These are phyloP conservation scores for Actinostola sp. DNA, from an alignment of 92 coral and sea anemone species.

Conservation along the genomic window DNA sequence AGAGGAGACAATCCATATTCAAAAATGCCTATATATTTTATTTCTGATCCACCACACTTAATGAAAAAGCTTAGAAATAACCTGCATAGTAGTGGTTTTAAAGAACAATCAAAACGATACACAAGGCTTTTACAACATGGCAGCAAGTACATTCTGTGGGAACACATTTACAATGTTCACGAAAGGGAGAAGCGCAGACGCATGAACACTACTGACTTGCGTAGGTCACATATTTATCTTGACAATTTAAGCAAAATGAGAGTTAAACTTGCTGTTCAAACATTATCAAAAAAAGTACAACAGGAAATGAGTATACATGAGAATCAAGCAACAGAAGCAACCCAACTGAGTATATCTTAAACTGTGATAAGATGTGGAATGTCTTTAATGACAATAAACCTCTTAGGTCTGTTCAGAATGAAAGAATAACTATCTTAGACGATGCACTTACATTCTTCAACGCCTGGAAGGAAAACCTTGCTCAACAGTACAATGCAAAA, in stretches of 20 bases:
- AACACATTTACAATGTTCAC: conserved; percentile 46
- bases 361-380: conserved; percentile 46
- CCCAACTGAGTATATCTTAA: conserved; percentile 41
- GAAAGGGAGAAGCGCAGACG: conserved; percentile 41
- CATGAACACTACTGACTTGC: conserved; percentile 45
- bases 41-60: conserved; percentile 64
- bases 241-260: conserved; percentile 56
- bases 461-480: conserved; percentile 28
- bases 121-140: conserved; percentile 24
- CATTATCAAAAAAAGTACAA: conserved; percentile 43
- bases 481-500: conserved; percentile 23
- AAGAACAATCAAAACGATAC: conserved; percentile 26
- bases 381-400: conserved; percentile 56
- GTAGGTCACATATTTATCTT: conserved; percentile 40
- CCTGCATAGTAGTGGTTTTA: conserved; percentile 53
- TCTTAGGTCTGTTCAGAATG: conserved; percentile 8
- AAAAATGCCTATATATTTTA: conserved; percentile 36
- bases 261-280: conserved; percentile 59
- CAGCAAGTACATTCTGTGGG: conserved; percentile 49
- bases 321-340: conserved; percentile 30
- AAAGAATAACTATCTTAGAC: conserved; percentile 28
- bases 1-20: conserved; percentile 46
- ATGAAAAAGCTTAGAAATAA: conserved; percentile 59
- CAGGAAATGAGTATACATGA: conserved; percentile 40
- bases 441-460: conserved; percentile 28